phyloP scores from a whole-genome alignment of 2,888 invertebrate species.

The Cremastinae sp. region DNA sequence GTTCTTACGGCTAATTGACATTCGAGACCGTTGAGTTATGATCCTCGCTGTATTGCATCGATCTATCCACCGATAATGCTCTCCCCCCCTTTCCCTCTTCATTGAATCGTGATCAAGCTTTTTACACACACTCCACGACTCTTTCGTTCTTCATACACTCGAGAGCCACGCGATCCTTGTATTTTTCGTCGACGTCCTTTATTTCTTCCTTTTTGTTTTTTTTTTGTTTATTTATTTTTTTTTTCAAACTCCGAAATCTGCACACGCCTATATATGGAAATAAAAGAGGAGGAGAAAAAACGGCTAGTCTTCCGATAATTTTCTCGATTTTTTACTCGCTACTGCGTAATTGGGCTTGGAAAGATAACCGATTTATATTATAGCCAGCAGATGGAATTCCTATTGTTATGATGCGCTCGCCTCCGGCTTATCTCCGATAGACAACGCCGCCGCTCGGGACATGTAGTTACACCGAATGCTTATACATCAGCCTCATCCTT shows the following conservation, averaged over 20 bases:
- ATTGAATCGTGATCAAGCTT: constrained; percentile 66
- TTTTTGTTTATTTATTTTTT: no score
- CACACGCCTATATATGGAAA: neutral
- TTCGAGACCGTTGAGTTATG: constrained; percentile 68
- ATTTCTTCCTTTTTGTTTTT: constrained; percentile 24
- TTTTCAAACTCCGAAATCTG: neutral
- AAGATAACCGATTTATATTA: constrained; percentile 24
- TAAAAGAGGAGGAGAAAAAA: neutral
- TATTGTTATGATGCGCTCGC: constrained; percentile 59
- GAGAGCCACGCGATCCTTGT: constrained; percentile 17
- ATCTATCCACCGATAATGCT: constrained; percentile 65
- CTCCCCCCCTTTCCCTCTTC: constrained; percentile 14
- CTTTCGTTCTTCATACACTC: constrained; percentile 7
- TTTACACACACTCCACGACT: constrained; percentile 55
- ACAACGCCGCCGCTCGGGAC: constrained; percentile 13
- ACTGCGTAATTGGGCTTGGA: constrained; percentile 60
- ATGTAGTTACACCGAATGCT: constrained; percentile 25
- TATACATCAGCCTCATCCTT: constrained; percentile 9
- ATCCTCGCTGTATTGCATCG: constrained; percentile 64
- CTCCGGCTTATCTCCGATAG: constrained; percentile 49
- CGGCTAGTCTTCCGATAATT: neutral
- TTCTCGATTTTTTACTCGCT: constrained; percentile 16
- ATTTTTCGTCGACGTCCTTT: constrained; percentile 11
- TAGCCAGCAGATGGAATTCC: constrained; percentile 54
- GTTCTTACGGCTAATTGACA: constrained; percentile 68